Conservation (phyloP, 2,113 vertebrate species). For the Danionella cerebrum region DNA sequence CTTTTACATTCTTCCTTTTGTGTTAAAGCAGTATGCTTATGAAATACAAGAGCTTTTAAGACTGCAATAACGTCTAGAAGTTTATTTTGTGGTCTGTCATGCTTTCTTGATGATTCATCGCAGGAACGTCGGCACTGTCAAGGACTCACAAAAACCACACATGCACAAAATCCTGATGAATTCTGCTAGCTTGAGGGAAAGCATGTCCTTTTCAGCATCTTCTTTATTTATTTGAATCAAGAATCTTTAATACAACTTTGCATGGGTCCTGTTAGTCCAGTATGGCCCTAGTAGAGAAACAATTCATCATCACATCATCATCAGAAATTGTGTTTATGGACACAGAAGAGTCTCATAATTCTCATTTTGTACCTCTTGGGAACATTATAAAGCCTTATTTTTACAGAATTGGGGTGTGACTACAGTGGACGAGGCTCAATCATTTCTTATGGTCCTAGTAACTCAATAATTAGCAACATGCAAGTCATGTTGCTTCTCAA, state of each 20-base stretch:
- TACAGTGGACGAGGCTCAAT: not conserved
- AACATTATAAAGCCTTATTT: not conserved
- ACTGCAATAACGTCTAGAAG: not conserved
- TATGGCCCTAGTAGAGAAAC: not conserved
- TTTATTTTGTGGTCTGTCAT: not conserved
- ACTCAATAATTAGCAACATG: not conserved
- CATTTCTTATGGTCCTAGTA: not conserved
- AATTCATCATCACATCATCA: not conserved
- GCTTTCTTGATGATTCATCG: not conserved
- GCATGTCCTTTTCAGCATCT: not conserved
- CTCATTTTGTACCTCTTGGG: not conserved
- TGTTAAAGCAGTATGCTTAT: too few relatives aligned
- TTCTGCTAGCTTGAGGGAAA: not conserved
- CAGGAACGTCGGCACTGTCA: not conserved
- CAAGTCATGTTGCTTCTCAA: not conserved
- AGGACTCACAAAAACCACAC: not conserved
- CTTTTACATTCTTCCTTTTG: too few relatives aligned
- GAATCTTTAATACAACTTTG: not conserved
- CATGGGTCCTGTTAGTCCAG: not conserved
- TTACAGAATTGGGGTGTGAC: not conserved
- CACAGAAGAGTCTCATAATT: not conserved
- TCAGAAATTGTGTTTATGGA: not conserved
- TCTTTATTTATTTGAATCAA: not conserved
- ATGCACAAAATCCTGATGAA: not conserved
- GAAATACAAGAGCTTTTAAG: too few relatives aligned